phyloP scores from a whole-genome alignment of 2,797 vertebrate genomes.

The Neosilurus mollespiculum region DNA sequence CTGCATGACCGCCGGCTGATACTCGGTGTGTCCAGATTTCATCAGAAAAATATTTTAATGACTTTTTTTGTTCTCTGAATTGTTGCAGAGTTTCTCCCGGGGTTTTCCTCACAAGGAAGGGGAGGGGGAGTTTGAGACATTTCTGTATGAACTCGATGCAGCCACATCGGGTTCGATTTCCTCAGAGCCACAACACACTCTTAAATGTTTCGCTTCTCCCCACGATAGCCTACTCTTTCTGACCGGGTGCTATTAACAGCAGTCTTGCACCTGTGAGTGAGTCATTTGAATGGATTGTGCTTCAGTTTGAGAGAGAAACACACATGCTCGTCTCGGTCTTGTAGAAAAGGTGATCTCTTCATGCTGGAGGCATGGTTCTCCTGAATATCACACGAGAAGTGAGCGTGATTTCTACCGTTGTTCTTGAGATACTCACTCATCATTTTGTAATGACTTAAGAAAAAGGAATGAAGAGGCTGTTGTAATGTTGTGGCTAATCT shows the following conservation, averaged over 20 bases:
- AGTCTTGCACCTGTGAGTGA: constrained; percentile 30
- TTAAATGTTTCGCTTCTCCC: constrained; percentile 7
- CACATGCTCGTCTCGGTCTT: background rate
- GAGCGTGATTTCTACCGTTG: constrained; percentile 79
- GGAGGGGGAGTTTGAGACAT: background rate
- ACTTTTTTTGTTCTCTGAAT: background rate
- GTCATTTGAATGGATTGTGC: constrained; percentile 24
- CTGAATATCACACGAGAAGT: constrained; percentile 79
- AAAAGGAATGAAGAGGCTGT: constrained; percentile 81
- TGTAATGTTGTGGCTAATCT: constrained; percentile 87
- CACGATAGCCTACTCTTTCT: constrained; percentile 7
- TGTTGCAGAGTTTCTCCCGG: constrained; percentile 35
- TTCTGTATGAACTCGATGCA: constrained; percentile 9
- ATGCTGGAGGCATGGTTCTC: constrained; percentile 77
- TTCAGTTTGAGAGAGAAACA: constrained; percentile 8
- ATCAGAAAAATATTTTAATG: constrained; percentile 31
- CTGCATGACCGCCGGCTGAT: constrained; percentile 43
- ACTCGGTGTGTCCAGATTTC: constrained; percentile 39
- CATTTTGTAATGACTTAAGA: constrained; percentile 84
- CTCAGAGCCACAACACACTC: background rate
- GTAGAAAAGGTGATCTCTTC: constrained; percentile 25
- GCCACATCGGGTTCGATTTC: constrained; percentile 26
- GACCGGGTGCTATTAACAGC: constrained; percentile 26
- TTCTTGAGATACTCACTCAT: constrained; percentile 68
- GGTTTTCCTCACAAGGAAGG: constrained; percentile 21